Base-by-base conservation (phyloP, 2,113 vertebrate genomes). In the Collichthys lucidus region DNA sequence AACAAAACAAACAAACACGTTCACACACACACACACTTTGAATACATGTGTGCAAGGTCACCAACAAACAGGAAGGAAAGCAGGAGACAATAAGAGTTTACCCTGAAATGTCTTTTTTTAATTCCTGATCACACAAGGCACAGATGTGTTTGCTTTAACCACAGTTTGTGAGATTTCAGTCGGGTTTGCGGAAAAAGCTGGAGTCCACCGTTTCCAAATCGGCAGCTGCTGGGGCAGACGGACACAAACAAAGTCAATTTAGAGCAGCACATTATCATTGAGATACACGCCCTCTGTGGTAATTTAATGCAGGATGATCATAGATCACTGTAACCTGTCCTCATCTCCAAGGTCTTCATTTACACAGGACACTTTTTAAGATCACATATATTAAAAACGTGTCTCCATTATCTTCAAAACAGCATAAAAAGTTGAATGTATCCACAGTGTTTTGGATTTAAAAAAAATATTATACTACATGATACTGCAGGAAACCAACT, bases 91-190 rank as follows among this genome's bases (percentile, higher is more conserved):
- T 17, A 29, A 55, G 0, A 35, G 22, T 78, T 82, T 66, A 29
- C 9, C 11, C 70, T 62, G 56, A 76, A 77, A 77, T 60, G 42
- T 72, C 7, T 57, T 90, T 57, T 57, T 90, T 86, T 90, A 74
- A 82, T 89, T 83, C 57, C 62, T 8, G 9, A 62, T 79, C 66
- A 86, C 65, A 87, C 60, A 79, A 79, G 69, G 70, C 80, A 70
- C 85, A 86, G 68, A 67, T 87, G 86, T 75, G 66, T 82, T 77
- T 70, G 76, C 64, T 81, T 79, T 62, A 15, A 69, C 62, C 69
- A 78, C 74, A 79, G 59, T 87, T 70, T 69, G 63, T 17, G 50
- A 85, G 71, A 70, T 74, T 85, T 68, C 7, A 47, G 29, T 52
- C 1, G 1, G 35, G 19, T 69, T 79, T 57, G 65, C 20, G 14